These are phyloP conservation scores for Phorcus lineatus DNA, from an alignment of 2,888 invertebrate genomes.

Conservation along the genomic window DNA sequence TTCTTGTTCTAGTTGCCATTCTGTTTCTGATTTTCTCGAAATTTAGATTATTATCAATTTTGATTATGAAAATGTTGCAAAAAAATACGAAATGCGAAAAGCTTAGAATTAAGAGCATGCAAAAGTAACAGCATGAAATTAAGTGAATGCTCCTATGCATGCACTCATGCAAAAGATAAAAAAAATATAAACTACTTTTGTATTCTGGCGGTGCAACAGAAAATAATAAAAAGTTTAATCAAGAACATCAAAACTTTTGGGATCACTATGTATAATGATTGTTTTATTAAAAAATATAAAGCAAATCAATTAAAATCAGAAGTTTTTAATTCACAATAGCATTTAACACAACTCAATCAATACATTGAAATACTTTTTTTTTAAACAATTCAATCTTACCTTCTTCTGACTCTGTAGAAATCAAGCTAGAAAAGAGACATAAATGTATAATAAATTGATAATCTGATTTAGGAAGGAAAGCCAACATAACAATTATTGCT, in stretches of 20 bases:
- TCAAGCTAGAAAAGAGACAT: conserved; percentile 58
- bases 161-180: background rate
- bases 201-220: background rate
- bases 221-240: background rate
- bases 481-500: too few species aligned
- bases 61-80: too few species aligned
- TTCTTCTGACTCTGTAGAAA: conserved; percentile 63
- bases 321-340: too few species aligned
- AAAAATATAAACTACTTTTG: background rate
- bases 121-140: background rate
- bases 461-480: background rate
- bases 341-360: background rate
- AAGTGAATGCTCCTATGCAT: background rate
- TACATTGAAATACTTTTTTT: conserved; percentile 5
- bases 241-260: background rate
- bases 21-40: too few species aligned
- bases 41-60: too few species aligned
- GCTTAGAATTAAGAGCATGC: too few species aligned
- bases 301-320: too few species aligned
- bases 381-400: conserved; percentile 47
- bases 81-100: too few species aligned
- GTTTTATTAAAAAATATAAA: too few species aligned
- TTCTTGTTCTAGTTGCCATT: too few species aligned
- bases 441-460: conserved; percentile 7
- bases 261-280: too few species aligned